Evolutionary conservation across 35 echinoderm and acorn worm species (phyloP).

Genomic region (Lytechinus pictus): DNA sequence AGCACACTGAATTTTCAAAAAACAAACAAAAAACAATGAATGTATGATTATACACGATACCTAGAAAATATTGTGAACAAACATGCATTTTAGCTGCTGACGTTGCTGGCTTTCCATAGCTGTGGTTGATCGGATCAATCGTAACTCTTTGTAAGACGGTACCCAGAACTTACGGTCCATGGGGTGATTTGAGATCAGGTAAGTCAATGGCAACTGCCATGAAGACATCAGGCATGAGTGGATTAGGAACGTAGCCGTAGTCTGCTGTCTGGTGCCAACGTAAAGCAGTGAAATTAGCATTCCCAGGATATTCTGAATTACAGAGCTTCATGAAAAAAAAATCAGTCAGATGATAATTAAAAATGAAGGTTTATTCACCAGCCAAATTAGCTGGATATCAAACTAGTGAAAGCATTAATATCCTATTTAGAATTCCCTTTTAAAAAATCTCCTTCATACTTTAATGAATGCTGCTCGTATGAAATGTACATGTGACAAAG

Average conservation of each 20-base stretch:
- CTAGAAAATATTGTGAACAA: too few relatives aligned
- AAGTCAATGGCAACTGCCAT: conserved; percentile 92
- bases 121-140: too few relatives aligned
- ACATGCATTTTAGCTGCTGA: too few relatives aligned
- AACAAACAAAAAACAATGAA: too few relatives aligned
- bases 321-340: conserved; percentile 63
- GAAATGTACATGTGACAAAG: too few relatives aligned
- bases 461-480: not conserved
- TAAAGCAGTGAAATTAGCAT: conserved; percentile 64
- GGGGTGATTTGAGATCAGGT: conserved; percentile 72
- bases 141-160: not conserved
- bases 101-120: too few relatives aligned
- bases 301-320: conserved; percentile 59
- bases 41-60: too few relatives aligned
- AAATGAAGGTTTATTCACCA: not conserved
- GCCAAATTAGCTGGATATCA: not conserved
- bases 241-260: conserved; percentile 88
- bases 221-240: conserved; percentile 76
- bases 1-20: too few relatives aligned
- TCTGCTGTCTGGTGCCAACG: conserved; percentile 88
- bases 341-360: conserved; percentile 11
- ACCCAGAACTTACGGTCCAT: conserved; percentile 77
- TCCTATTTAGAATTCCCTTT: not conserved
- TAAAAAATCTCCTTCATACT: not conserved
- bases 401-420: too few relatives aligned